Conservation (phyloP, 2,113 vertebrate genomes). For the Oncorhynchus nerka region DNA sequence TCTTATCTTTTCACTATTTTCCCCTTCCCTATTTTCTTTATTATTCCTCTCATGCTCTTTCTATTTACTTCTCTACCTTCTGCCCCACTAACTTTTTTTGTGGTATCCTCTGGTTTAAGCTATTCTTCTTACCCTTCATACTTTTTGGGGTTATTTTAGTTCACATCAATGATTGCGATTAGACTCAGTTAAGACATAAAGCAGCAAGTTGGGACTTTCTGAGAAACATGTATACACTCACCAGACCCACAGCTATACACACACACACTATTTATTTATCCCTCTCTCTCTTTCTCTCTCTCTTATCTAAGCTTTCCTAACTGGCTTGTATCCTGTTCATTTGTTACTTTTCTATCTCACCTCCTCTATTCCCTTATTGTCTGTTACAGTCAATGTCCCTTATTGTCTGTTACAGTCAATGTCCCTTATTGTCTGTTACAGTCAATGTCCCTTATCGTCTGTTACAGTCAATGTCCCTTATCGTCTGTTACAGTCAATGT, state of each 20-base stretch:
- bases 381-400: background rate
- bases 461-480: too few species aligned
- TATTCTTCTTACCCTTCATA: too few species aligned
- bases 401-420: too few species aligned
- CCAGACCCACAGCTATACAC: constrained; percentile 4
- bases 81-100: background rate
- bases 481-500: too few species aligned
- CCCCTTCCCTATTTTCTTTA: background rate
- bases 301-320: constrained; percentile 31
- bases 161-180: background rate
- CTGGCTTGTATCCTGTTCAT: constrained; percentile 32
- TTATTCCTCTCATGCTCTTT: background rate
- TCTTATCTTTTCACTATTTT: background rate
- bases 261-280: constrained; percentile 10
- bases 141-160: too few species aligned
- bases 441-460: too few species aligned
- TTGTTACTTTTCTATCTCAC: constrained; percentile 40
- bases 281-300: constrained; percentile 26
- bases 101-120: background rate
- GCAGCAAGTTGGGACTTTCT: constrained; percentile 1
- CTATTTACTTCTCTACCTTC: background rate
- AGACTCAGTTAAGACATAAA: background rate
- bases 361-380: constrained; percentile 7
- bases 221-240: background rate
- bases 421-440: too few species aligned